These are phyloP conservation scores for Damaliscus lunatus DNA, from an alignment of 2,113 vertebrate species.

Conservation along the genomic window DNA sequence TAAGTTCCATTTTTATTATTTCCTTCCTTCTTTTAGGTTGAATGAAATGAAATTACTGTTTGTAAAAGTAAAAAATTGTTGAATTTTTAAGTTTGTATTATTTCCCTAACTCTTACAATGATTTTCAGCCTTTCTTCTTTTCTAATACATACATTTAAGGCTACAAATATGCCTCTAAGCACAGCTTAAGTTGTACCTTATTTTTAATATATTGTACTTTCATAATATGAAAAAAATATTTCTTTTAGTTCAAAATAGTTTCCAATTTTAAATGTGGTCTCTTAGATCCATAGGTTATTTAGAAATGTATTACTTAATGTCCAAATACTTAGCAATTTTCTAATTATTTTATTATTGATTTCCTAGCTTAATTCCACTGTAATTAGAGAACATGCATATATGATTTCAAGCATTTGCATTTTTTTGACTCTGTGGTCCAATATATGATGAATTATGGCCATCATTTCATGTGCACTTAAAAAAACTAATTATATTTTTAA, in stretches of 20 bases:
- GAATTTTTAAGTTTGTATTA: background rate
- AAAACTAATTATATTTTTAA: background rate
- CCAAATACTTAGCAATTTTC: background rate
- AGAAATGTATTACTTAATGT: background rate
- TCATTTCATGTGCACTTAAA: background rate
- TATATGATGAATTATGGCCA: background rate
- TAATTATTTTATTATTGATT: background rate
- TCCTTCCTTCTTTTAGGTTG: background rate
- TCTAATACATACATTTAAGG: background rate
- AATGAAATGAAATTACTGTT: background rate
- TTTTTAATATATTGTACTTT: background rate
- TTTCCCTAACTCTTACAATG: background rate
- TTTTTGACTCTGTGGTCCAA: background rate
- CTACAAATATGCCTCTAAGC: background rate
- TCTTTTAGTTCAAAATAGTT: background rate
- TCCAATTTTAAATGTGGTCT: background rate
- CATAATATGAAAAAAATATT: constrained; percentile 1
- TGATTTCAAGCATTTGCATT: background rate
- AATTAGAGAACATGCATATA: background rate
- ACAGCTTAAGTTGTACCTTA: background rate
- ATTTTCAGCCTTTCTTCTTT: background rate
- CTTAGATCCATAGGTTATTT: background rate
- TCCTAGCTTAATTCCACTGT: background rate
- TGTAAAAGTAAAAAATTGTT: background rate
- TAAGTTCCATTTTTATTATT: background rate